Evolutionary conservation across 2,797 vertebrate genomes (phyloP), one percentile per base, ranked within the genome.

Genomic region (Glossophaga mutica): DNA sequence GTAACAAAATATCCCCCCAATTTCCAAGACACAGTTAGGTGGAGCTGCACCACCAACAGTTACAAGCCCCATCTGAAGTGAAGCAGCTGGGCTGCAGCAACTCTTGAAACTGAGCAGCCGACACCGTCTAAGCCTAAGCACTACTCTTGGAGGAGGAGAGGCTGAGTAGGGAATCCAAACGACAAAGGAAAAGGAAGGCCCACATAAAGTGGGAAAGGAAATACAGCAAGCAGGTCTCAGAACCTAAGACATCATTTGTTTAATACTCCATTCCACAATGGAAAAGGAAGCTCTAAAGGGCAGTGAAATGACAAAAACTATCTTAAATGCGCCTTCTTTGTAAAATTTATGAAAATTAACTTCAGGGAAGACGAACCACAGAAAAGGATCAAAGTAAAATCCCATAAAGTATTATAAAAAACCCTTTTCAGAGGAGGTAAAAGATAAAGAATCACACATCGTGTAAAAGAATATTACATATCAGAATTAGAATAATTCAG

Each of bases 371-470:
- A 78, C 34, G 92, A 92, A 16, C 24, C 24, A 84, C 2, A 90
- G 86, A 55, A 81, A 91, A 90, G 9, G 8, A 46, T 67, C 44
- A 82, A 93, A 68, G 32, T 44, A 71, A 94, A 90, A 94, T 73
- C 22, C 18, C 52, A 77, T 19, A 65, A 5, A 76, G 8, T 24
- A 82, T 52, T 87, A 52, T 67, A 74, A 85, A 55, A 67, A 83
- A 94, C 79, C 59, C 12, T 55, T 82, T 86, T 77, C 48, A 85
- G 62, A 88, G 88, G 5, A 81, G 22, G 19, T 59, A 87, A 91
- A 79, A 94, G 15, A 62, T 9, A 85, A 12, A 88, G 91, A 89
- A 86, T 71, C 7, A 91, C 29, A 70, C 3, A 76, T 65, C 11
- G n/a, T 57, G 10, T 37, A 89, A 34, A 91, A 81, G 55, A 71